A percentile compares a stretch with the other conserved stretches of the same genome.
Conservation (phyloP, 2,888 invertebrate species). For the Drosophila eohydei region DNA sequence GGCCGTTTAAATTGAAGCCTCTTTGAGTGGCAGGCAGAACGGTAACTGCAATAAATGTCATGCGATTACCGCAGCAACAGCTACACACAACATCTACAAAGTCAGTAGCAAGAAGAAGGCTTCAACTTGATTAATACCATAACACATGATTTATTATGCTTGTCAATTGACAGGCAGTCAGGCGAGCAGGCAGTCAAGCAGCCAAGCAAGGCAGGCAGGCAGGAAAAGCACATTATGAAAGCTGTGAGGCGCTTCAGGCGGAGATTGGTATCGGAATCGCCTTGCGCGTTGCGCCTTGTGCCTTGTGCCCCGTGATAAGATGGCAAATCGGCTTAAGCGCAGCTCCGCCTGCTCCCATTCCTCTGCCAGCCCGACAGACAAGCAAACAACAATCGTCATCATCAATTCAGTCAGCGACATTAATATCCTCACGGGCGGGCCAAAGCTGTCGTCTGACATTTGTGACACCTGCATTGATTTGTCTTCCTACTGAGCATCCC, state of each 20-base stretch:
- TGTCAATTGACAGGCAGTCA: constrained; percentile 64
- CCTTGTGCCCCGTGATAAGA: constrained; percentile 67
- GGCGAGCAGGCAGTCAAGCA: constrained; percentile 29
- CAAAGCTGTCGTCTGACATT: constrained; percentile 79
- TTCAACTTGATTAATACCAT: constrained; percentile 75
- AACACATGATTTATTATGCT: constrained; percentile 79
- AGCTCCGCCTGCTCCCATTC: constrained; percentile 16
- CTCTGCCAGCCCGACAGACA: constrained; percentile 15
- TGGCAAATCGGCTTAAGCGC: constrained; percentile 76
- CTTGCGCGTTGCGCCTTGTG: constrained; percentile 26
- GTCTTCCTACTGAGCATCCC: constrained; percentile 58
- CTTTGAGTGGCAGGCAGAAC: constrained; percentile 34
- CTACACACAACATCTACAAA: constrained; percentile 29
- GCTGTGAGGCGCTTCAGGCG: constrained; percentile 58
- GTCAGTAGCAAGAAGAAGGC: constrained; percentile 46
- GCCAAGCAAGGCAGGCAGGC: constrained; percentile 34
- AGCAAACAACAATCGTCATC: constrained; percentile 72
- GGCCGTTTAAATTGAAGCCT: constrained; percentile 51
- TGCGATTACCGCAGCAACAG: constrained; percentile 66
- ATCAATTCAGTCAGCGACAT: constrained; percentile 79
- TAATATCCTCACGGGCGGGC: constrained; percentile 68
- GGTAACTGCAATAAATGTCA: constrained; percentile 75
- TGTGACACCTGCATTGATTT: constrained; percentile 81
- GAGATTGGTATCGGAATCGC: constrained; percentile 63
- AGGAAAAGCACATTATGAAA: constrained; percentile 74